These are phyloP conservation scores for Crotophaga sulcirostris DNA, from an alignment of 2,113 vertebrate genomes.

Conservation along the genomic window DNA sequence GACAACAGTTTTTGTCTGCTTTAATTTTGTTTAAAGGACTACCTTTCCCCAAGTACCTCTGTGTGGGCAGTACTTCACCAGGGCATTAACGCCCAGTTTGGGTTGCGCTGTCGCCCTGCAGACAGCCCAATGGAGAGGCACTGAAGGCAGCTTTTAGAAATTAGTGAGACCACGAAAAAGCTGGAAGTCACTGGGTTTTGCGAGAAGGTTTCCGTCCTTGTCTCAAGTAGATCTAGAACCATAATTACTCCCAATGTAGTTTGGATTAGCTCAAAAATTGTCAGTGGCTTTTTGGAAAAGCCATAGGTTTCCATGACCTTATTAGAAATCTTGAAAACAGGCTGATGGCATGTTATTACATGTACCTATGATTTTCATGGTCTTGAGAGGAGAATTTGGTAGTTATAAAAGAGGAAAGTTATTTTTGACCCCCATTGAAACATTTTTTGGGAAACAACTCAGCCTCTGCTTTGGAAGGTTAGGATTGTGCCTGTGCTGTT, in stretches of 20 bases:
- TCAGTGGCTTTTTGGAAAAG: not conserved
- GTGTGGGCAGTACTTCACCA: not conserved
- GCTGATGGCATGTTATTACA: not conserved
- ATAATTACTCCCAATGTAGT: not conserved
- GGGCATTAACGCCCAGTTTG: not conserved
- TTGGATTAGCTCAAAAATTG: not conserved
- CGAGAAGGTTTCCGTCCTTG: not conserved
- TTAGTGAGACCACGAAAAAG: not conserved
- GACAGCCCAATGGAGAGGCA: not conserved
- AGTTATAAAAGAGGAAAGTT: not conserved
- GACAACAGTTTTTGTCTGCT: not conserved
- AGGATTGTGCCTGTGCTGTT: not conserved
- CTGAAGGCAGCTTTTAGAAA: not conserved
- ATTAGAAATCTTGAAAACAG: not conserved
- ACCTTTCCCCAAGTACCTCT: not conserved
- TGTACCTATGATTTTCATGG: not conserved
- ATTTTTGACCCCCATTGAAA: not conserved
- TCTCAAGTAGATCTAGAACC: not conserved
- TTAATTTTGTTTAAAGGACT: not conserved
- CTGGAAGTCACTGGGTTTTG: not conserved
- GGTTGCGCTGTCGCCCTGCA: not conserved
- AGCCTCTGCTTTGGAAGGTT: not conserved
- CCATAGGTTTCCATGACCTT: accelerated
- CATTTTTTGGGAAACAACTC: not conserved
- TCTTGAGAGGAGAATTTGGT: not conserved